phyloP scores from a whole-genome alignment of 2,113 vertebrate species.

The Vidua chalybeata region DNA sequence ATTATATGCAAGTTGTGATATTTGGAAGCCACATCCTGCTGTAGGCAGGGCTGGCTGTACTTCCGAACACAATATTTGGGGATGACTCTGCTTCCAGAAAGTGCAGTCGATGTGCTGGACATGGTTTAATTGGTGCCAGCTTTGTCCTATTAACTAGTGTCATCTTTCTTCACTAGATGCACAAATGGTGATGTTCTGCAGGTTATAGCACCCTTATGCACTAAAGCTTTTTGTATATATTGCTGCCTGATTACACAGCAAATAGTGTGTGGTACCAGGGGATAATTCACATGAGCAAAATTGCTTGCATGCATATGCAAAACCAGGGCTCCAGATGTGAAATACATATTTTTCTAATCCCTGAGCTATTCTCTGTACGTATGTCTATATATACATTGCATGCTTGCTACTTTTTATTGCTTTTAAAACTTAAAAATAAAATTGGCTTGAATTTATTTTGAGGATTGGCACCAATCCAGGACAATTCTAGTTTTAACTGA shows the following conservation, averaged over 20 bases:
- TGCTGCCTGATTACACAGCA: slow-evolving; percentile 12
- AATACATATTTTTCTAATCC: slow-evolving; percentile 34
- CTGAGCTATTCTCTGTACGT: neutral
- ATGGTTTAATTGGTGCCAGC: slow-evolving; percentile 36
- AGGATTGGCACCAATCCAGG: slow-evolving; percentile 13
- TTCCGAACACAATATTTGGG: slow-evolving; percentile 10
- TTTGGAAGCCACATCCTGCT: slow-evolving; percentile 57
- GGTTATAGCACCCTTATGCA: neutral
- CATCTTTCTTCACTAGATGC: neutral
- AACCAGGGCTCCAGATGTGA: neutral
- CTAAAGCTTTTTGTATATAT: neutral
- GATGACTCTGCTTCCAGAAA: slow-evolving; percentile 52
- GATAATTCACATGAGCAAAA: neutral
- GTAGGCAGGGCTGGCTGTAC: slow-evolving; percentile 26
- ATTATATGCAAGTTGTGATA: neutral
- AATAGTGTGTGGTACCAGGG: neutral
- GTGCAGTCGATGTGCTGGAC: neutral
- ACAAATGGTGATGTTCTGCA: neutral
- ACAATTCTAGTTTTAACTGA: slow-evolving; percentile 14
- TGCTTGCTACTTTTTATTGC: slow-evolving; percentile 24
- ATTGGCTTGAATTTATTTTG: slow-evolving; percentile 3
- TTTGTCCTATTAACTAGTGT: slow-evolving; percentile 25
- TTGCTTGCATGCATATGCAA: neutral
- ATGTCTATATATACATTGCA: neutral
- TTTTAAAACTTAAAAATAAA: slow-evolving; percentile 52